Conservation (phyloP, 2,888 invertebrate species). For the Cephus rjabovi region DNA sequence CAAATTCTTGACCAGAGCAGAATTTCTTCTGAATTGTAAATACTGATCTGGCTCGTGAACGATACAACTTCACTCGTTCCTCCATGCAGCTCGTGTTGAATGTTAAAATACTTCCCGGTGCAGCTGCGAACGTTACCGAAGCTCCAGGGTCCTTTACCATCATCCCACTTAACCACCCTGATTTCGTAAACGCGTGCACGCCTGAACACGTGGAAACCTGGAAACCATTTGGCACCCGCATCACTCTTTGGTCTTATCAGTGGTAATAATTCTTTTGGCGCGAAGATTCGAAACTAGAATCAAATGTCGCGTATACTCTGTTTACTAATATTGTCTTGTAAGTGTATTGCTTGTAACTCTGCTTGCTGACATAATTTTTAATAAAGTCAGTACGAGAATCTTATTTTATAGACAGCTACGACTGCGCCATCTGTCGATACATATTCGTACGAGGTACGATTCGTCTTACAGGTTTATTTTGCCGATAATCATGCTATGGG, state of each 20-base stretch:
- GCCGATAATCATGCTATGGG: background rate
- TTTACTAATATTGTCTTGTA: background rate
- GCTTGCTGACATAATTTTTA: background rate
- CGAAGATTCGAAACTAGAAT: background rate
- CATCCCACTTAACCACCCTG: slow-evolving; percentile 17
- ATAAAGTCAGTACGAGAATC: slow-evolving; percentile 12
- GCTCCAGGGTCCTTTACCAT: slow-evolving; percentile 7
- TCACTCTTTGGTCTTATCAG: background rate
- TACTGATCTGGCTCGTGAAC: slow-evolving; percentile 44
- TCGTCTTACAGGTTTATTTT: background rate
- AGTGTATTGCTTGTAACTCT: background rate
- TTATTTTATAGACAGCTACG: slow-evolving; percentile 2
- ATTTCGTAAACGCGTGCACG: slow-evolving; percentile 4
- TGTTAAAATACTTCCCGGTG: slow-evolving; percentile 57
- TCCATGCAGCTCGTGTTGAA: slow-evolving; percentile 40
- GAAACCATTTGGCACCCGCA: slow-evolving; percentile 20
- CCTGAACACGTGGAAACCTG: slow-evolving; percentile 22
- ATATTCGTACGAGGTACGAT: slow-evolving; percentile 4
- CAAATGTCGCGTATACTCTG: background rate
- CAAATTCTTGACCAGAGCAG: slow-evolving; percentile 37
- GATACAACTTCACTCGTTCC: slow-evolving; percentile 21
- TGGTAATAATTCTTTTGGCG: background rate
- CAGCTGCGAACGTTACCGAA: slow-evolving; percentile 31
- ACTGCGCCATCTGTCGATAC: background rate
- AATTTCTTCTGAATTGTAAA: slow-evolving; percentile 60